Evolutionary conservation across 2,113 vertebrate genomes (phyloP), one percentile per base, ranked within the genome.

Genomic region (Nerophis lumbriciformis): DNA sequence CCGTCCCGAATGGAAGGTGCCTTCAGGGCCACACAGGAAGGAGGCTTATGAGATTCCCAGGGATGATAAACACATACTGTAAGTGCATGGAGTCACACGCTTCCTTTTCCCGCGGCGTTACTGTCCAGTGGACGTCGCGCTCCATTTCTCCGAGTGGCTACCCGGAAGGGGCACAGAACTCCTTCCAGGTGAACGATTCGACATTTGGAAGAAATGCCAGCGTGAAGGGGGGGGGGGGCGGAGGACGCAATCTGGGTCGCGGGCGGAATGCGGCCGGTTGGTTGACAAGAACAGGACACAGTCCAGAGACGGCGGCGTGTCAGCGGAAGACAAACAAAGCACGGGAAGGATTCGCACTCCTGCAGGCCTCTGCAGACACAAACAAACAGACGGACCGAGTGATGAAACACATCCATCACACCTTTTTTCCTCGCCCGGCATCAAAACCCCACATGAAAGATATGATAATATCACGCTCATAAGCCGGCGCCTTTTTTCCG

Each of bases 141-240:
- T 78, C 53, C 21, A 70, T 59, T 69, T 86, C 83, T 73, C 76
- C 66, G 67, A 62, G 73, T 65, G 81, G 47, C 68, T 67, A 75
- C 69, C 81, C 78, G 60, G 69, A 78, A 82, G 76, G 75, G 81
- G 76, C 42, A 53, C 59, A 76, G 68, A 71, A 73, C 67, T 53
- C 5, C 69, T 86, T 87, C 82, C 79, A 81, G 83, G 80, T 88
- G 78, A 84, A 82, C 65, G 72, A 77, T 72, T 68, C 87, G 85
- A 86, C 85, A 87, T 88, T 88, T 87, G 71, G 66, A 71, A 59
- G 78, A 85, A 86, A 87, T 77, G 83, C 75, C 81, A 84, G 70
- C 16, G 12, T 6, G 28, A 7, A 59, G 51, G 68, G 36, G 56
- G 45, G 59, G 69, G 67, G 38, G 59, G 45, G 59, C 69, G 70